Base-by-base conservation (phyloP, 2,113 vertebrate genomes). In the Ochotona curzoniae region DNA sequence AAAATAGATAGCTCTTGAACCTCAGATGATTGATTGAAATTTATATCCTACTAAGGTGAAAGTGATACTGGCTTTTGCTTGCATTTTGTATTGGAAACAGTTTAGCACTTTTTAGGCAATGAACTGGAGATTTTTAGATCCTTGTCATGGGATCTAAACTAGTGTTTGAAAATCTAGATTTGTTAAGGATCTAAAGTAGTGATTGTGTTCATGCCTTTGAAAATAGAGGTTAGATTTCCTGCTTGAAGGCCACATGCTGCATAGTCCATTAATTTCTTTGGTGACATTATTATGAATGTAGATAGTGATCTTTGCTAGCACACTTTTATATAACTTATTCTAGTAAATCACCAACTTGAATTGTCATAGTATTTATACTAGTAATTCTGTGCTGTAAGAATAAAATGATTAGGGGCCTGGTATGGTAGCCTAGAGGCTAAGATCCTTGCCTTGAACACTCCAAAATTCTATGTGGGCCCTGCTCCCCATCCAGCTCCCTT, bases 71-170 rank as follows among this genome's bases (percentile, higher is more conserved):
- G 28, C 78, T 92, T 86, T 92, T 83, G 17, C 61, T 87, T 94
- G 17, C 83, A 93, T 26, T 94, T 93, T 85, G 47, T 83, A 26
- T 86, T 90, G 91, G 54, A 96, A 95, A 83, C 66, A 54, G 49
- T 84, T 88, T 9, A 66, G 32, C 69, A 2, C 49, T 83, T 95
- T 96, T 96, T 91, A 83, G 61, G 30, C 23, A 74, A n/a, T 88
- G 20, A 90, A 28, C 38, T 84, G 14, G 70, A 93, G 90, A 86
- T 93, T 66, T 93, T 64, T 73, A 61, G 35, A 57, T 93, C 76
- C 60, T 84, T 95, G 30, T 69, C 38, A 76, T 4, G 8, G 11
- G 28, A 80, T 86, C 35, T 86, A 80, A 89, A 89, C 49, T 61
- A 95, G 21, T 63, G 57, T 66, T 30, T 96, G 9, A 44, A 44